phyloP scores from a whole-genome alignment of 2,888 invertebrate species.

The Balanococcus diminutus region DNA sequence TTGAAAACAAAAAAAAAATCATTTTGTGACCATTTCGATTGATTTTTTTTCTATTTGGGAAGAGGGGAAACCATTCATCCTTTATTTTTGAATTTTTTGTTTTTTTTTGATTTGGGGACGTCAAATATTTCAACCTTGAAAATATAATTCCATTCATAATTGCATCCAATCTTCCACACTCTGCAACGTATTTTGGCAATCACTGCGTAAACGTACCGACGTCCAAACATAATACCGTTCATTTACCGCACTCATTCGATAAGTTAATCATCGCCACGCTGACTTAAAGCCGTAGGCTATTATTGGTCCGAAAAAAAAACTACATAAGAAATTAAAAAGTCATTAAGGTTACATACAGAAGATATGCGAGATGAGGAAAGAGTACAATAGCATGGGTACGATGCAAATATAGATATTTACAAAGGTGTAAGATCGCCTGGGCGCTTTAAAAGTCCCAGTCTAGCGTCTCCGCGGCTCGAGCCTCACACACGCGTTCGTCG shows the following conservation, averaged over 20 bases:
- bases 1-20: no score
- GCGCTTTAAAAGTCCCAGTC: background rate
- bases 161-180: background rate
- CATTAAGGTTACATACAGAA: constrained; percentile 30
- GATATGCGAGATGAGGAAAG: no score
- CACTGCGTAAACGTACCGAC: background rate
- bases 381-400: constrained; percentile 2
- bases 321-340: constrained; percentile 42
- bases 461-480: background rate
- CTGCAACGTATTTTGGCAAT: background rate
- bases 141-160: no score
- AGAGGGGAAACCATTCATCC: no score
- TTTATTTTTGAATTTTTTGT: no score
- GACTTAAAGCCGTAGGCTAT: background rate
- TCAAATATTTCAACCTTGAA: no score
- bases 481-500: background rate
- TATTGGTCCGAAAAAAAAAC: background rate
- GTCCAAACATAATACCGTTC: constrained; percentile 12
- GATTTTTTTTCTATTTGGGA: no score
- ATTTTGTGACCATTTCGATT: no score
- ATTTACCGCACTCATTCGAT: background rate
- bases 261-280: constrained; percentile 9
- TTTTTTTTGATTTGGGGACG: no score
- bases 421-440: background rate
- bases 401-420: constrained; percentile 22